Evolutionary conservation across 2,888 invertebrate species (phyloP).

Genomic region (Mesorhabditis belari): DNA sequence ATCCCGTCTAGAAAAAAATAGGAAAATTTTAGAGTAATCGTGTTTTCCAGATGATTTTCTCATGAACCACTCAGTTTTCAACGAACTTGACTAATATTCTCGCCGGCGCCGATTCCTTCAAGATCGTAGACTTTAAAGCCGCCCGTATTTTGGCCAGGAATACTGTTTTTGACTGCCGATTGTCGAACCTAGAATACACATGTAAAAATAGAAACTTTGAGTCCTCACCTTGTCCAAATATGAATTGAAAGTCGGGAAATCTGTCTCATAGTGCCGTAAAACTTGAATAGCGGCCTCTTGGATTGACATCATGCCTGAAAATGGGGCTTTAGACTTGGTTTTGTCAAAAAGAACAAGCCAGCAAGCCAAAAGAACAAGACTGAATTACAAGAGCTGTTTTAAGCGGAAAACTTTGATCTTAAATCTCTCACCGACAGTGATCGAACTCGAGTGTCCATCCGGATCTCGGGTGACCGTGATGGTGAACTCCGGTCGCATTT

Average conservation of each 20-base stretch:
- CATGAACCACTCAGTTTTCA: too few relatives aligned
- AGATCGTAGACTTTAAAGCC: constrained; percentile 92
- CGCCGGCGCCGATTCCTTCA: constrained; percentile 62
- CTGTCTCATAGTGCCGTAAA: constrained; percentile 86
- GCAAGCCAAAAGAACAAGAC: neutral
- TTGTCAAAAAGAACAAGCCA: too few relatives aligned
- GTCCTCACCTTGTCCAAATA: constrained; percentile 67
- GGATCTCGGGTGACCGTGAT: constrained; percentile 77
- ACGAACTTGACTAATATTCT: constrained; percentile 25
- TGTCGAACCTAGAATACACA: constrained; percentile 14
- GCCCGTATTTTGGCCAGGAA: constrained; percentile 21
- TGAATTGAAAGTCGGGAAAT: constrained; percentile 92
- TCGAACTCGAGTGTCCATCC: constrained; percentile 82
- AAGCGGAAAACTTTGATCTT: neutral
- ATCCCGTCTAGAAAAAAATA: too few relatives aligned
- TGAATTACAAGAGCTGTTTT: constrained; percentile 1
- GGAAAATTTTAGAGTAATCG: too few relatives aligned
- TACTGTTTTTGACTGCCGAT: constrained; percentile 13
- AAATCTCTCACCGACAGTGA: constrained; percentile 63
- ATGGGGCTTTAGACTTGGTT: too few relatives aligned
- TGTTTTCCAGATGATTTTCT: too few relatives aligned
- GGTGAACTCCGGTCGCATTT: constrained; percentile 75
- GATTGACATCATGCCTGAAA: constrained; percentile 66
- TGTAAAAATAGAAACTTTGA: neutral
- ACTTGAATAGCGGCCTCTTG: constrained; percentile 91